Evolutionary conservation across 1,140 invertebrate species (phyloP), one percentile per base, ranked within the genome.

Genomic region (Phymorhynchus buccinoides): DNA sequence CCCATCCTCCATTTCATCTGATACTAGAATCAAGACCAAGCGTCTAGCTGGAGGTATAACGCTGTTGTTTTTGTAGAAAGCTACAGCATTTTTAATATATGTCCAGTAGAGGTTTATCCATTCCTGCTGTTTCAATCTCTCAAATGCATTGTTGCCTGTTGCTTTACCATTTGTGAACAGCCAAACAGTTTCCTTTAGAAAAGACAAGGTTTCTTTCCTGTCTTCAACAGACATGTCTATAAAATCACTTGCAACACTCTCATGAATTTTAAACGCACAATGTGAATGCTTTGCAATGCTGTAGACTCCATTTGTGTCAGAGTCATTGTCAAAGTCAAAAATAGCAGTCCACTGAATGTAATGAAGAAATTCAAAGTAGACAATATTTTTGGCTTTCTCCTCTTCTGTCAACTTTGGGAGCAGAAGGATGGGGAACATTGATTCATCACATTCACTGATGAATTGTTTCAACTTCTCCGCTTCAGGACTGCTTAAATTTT

Each of bases 271-370:
- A 71, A 32, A 71, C 27, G 6, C 30, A 32, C 12, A 18, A 12
- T 37, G 14, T 71, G 4, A 16, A 35, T 7, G 22, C n/a, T 62
- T 62, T 62, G 56, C 56, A 14, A 35, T 32, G 7, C 68, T 71
- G 18, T 35, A 71, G 7, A 71, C 1, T 37, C 68, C 68, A 71
- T 71, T 37, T 32, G 32, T 71, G 27, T 71, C 68, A 35, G 68
- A 71, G 30, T 71, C 68, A 71, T 37, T 37, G 18, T 71, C 68
- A 71, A 71, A 71, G 68, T 71, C 68, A 12, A 71, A 32, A 35
- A 71, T 71, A 12, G 68, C 68, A 71, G 68, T 12, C 68, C 68
- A 71, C 18, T 32, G 32, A 35, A 71, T 71, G 35, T 37, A 37
- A 35, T 32, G 68, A 9, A 71, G 4, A 37, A 71, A 71, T 35